These are phyloP conservation scores for Diarsia mendica DNA, from an alignment of 2,888 invertebrate genomes.

Conservation along the genomic window DNA sequence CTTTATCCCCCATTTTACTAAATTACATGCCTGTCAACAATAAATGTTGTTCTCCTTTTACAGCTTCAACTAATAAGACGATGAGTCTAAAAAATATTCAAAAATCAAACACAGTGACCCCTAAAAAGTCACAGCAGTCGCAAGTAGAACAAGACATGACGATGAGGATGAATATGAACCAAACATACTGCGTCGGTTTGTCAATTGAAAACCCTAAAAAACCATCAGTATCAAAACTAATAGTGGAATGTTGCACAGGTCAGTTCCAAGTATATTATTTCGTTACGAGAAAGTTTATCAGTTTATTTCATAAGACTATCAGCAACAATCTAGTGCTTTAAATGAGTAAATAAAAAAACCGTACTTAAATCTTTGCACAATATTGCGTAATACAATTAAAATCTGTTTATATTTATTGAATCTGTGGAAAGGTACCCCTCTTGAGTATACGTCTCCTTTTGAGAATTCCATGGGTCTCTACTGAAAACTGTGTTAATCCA, in stretches of 20 bases:
- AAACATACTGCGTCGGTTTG: constrained; percentile 43
- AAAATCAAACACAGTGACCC: background rate
- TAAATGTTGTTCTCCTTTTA: background rate
- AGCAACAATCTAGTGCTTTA: too few relatives aligned
- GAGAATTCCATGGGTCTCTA: too few relatives aligned
- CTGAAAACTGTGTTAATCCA: too few relatives aligned
- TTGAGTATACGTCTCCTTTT: too few relatives aligned
- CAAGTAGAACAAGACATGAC: background rate
- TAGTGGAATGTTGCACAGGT: constrained; percentile 39
- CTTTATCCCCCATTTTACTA: background rate
- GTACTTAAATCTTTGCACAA: too few relatives aligned
- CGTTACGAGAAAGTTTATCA: too few relatives aligned
- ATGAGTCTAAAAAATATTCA: constrained; percentile 4
- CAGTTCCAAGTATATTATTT: background rate
- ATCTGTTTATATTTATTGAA: too few relatives aligned
- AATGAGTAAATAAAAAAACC: too few relatives aligned
- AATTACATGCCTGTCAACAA: background rate
- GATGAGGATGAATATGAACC: constrained; percentile 6
- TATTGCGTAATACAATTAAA: too few relatives aligned
- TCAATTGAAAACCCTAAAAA: background rate
- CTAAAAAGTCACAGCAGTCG: constrained; percentile 27
- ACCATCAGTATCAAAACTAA: accelerated
- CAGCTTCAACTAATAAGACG: constrained; percentile 11
- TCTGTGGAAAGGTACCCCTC: too few relatives aligned
- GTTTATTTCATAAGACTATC: too few relatives aligned